These are phyloP conservation scores for Hyperopisus bebe DNA, from an alignment of 2,113 vertebrate species.

Conservation along the genomic window DNA sequence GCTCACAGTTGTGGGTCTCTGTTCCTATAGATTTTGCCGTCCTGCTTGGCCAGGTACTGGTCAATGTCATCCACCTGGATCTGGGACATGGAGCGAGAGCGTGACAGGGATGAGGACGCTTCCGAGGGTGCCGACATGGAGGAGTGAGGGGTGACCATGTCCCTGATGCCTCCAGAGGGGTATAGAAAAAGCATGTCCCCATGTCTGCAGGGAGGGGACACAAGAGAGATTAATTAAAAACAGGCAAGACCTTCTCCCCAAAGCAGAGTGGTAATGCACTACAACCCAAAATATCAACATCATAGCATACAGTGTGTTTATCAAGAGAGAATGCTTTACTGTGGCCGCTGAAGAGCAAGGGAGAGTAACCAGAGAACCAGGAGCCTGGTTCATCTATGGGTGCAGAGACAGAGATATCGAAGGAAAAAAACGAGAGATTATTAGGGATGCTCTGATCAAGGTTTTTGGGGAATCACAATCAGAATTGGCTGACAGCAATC, in stretches of 20 bases:
- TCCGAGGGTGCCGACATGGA: slow-evolving; percentile 45
- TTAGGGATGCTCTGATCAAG: background rate
- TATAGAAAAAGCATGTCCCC: slow-evolving; percentile 91
- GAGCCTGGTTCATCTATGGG: background rate
- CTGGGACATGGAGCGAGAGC: slow-evolving; percentile 61
- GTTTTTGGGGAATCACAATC: background rate
- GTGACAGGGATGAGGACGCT: slow-evolving; percentile 46
- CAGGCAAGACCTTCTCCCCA: background rate
- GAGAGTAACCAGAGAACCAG: background rate
- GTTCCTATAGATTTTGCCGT: slow-evolving; percentile 92
- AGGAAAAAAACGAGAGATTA: background rate
- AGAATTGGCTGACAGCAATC: background rate
- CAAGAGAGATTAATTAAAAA: no score
- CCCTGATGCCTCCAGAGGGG: slow-evolving; percentile 83
- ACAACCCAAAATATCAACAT: background rate
- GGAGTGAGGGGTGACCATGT: slow-evolving; percentile 63
- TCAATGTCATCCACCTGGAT: slow-evolving; percentile 91
- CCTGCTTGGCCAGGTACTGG: slow-evolving; percentile 86
- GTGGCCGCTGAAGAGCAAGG: background rate
- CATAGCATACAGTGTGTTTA: background rate
- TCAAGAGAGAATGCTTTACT: background rate
- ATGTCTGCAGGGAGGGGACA: slow-evolving; percentile 61
- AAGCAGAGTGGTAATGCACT: background rate
- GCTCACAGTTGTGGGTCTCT: slow-evolving; percentile 86
- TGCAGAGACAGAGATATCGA: background rate